Base-by-base conservation (phyloP, 2,888 invertebrate species). In the Pantelozetes paolii region DNA sequence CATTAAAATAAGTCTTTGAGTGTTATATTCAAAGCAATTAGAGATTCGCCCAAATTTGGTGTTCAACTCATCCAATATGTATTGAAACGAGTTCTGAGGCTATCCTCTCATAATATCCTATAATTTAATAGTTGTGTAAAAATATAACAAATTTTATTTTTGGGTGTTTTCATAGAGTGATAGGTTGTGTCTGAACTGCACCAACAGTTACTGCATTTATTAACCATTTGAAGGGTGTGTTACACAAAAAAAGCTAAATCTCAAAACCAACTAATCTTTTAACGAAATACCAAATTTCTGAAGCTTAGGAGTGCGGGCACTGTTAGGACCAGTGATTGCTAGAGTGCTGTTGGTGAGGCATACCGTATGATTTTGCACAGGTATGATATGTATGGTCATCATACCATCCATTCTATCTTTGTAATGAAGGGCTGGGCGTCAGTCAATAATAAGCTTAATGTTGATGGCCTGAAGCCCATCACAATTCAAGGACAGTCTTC, bases 151-250 rank as follows among this genome's bases (percentile, higher is more conserved):
- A 64, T 36, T 64, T 64, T 36, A 64, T 59, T 59, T 67, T 67
- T 40, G 69, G 69, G 69, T 69, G 69, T 69, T 69, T 69, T 69
- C 69, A 69, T 42, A 69, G 23, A 42, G 45, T 69, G 42, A 42
- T 40, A 42, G 69, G 40, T n/a, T 69, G 45, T 45, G 69, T 45
- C 28, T 42, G 26, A 23, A 45, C 23, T 32, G 32, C 62, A 20
- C 62, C n/a, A 64, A 69, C 42, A 69, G 69, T 45, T 45, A 42
- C 69, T 69, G 45, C 20, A 45, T 69, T 45, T 69, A 42, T 69
- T 26, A 69, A 23, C 45, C 36, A 26, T 30, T 67, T 23, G 5
- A 69, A 69, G 45, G 69, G 69, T 69, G 69, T 69, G 69, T 69
- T 42, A 26, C 69, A 23, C 18, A 23, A 69, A 69, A 64, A 64